Percentiles rank a stretch among this genome's conserved stretches.
Conservation (phyloP, 1,140 invertebrate genomes). For the Bombus breviceps region DNA sequence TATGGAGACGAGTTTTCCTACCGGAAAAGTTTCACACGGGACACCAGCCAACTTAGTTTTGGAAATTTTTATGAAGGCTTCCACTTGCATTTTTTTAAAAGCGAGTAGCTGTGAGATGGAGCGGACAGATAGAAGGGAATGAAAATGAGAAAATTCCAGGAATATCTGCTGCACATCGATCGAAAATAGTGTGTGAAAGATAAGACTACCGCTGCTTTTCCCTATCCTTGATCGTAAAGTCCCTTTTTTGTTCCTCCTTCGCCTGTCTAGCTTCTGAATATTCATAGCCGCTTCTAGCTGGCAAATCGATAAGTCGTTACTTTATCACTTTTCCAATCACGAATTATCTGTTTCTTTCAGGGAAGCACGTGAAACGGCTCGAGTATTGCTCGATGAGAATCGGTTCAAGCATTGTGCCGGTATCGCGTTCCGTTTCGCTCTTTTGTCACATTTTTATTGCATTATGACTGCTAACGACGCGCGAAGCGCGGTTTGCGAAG, state of each 20-base stretch:
- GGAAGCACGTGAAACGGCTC: neutral
- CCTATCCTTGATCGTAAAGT: neutral
- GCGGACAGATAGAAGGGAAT: neutral
- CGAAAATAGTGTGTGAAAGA: conserved; percentile 31
- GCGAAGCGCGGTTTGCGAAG: neutral
- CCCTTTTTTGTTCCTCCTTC: neutral
- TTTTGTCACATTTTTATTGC: neutral
- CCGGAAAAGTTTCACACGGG: neutral
- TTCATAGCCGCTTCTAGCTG: conserved; percentile 40
- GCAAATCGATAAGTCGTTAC: conserved; percentile 57
- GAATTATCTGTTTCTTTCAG: conserved; percentile 36
- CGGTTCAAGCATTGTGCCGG: neutral
- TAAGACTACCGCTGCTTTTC: conserved; percentile 24
- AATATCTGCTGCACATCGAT: conserved; percentile 28
- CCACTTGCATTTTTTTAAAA: neutral
- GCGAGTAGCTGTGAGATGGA: neutral
- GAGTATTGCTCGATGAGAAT: neutral
- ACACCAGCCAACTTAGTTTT: neutral
- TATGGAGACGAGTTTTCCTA: neutral
- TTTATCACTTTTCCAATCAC: conserved; percentile 47
- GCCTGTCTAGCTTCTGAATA: conserved; percentile 46
- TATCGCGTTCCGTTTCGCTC: neutral
- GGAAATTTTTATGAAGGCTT: conserved; percentile 12
- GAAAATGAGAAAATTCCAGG: conserved; percentile 50
- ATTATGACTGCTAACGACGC: neutral